phyloP scores from a whole-genome alignment of 2,113 vertebrate genomes.

The Toxostoma redivivum region DNA sequence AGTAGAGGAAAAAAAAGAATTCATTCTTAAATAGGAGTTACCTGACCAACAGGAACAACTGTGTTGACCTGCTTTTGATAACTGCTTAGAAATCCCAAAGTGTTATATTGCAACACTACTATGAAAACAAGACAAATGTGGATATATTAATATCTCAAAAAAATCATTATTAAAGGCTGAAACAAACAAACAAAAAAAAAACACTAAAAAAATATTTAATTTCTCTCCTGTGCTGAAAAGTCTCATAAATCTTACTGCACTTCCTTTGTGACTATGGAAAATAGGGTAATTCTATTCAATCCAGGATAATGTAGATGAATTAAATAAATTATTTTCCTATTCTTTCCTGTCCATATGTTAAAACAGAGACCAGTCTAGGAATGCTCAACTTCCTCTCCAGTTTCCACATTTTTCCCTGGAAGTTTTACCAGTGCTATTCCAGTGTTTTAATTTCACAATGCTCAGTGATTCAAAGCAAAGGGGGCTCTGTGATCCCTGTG shows the following conservation, averaged over 20 bases:
- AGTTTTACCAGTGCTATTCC: not conserved
- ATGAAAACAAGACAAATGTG: not conserved
- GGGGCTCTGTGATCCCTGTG: not conserved
- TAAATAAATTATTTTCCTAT: not conserved
- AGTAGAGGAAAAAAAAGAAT: not conserved
- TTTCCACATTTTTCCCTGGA: not conserved
- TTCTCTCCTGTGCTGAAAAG: not conserved
- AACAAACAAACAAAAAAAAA: not conserved
- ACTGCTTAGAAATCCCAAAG: not conserved
- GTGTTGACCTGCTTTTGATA: not conserved
- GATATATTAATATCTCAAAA: not conserved
- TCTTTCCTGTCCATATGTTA: not conserved
- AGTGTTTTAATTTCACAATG: not conserved
- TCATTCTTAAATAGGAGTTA: not conserved
- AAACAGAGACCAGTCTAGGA: not conserved
- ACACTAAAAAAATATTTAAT: not conserved
- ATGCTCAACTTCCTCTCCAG: not conserved
- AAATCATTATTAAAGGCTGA: not conserved
- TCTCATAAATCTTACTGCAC: not conserved
- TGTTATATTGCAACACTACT: not conserved
- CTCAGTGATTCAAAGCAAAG: not conserved
- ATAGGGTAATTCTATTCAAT: not conserved
- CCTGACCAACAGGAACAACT: not conserved
- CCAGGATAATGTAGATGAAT: not conserved
- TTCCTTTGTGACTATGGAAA: not conserved